These are phyloP conservation scores for Serranus cabrilla DNA, from an alignment of 2,797 vertebrate species.

Conservation along the genomic window DNA sequence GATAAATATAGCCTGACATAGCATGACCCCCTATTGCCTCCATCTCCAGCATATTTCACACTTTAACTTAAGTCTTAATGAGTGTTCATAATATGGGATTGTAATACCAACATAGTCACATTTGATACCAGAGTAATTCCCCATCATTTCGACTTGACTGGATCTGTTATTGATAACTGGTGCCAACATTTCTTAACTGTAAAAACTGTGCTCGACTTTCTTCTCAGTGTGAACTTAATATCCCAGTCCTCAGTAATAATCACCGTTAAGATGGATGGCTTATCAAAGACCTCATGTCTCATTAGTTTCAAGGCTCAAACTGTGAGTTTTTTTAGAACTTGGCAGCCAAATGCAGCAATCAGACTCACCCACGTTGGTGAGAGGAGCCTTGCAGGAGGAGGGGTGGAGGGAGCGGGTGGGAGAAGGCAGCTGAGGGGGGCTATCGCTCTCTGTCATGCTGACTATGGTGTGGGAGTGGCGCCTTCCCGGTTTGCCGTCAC, in stretches of 20 bases:
- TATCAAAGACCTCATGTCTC: constrained; percentile 29
- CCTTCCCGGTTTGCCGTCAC: constrained; percentile 88
- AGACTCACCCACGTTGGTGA: constrained; percentile 94
- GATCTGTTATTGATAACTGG: constrained; percentile 17
- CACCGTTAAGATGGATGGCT: constrained; percentile 16
- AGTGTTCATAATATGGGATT: not conserved
- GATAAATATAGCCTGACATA: constrained; percentile 69
- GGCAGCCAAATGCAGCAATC: constrained; percentile 38
- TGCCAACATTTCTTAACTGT: constrained; percentile 20
- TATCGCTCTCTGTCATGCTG: constrained; percentile 89
- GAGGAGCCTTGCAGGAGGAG: constrained; percentile 88
- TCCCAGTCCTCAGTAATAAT: constrained; percentile 7
- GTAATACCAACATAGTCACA: constrained; percentile 22
- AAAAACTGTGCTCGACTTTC: constrained; percentile 19
- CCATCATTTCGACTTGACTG: constrained; percentile 12
- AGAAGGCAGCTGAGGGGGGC: constrained; percentile 92
- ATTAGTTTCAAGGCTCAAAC: constrained; percentile 41
- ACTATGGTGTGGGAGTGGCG: constrained; percentile 92
- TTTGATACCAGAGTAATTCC: constrained; percentile 17
- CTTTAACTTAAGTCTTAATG: constrained; percentile 23
- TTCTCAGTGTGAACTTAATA: constrained; percentile 11
- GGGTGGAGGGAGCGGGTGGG: constrained; percentile 88
- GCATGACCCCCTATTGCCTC: constrained; percentile 43
- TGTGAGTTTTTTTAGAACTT: constrained; percentile 51
- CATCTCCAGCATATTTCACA: constrained; percentile 54